phyloP scores from a whole-genome alignment of 1,140 invertebrate genomes.

The Globodera ellingtonae region DNA sequence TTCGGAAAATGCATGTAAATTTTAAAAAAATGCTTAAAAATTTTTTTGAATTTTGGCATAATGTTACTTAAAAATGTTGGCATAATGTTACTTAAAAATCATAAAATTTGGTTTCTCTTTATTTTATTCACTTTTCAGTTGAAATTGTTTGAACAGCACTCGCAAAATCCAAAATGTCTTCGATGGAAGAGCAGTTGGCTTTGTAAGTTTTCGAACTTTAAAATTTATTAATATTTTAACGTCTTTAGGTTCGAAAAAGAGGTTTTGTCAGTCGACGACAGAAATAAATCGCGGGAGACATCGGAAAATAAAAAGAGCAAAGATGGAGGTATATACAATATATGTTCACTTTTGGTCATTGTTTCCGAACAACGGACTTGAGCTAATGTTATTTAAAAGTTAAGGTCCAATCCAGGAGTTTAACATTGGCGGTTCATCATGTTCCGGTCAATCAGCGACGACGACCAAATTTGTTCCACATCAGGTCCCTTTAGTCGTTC shows the following conservation, averaged over 20 bases:
- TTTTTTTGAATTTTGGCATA: no score
- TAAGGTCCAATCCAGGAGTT: constrained; percentile 21
- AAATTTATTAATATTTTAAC: background rate
- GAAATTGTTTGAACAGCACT: background rate
- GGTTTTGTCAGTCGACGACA: constrained; percentile 25
- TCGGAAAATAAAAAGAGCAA: constrained; percentile 1
- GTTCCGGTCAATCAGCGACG: background rate
- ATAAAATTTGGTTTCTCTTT: no score
- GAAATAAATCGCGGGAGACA: background rate
- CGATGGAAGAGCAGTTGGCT: constrained; percentile 51
- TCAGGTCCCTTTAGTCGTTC: constrained; percentile 23
- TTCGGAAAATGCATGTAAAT: no score
- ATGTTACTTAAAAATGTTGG: no score
- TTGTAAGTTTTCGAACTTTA: constrained; percentile 41
- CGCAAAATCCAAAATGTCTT: constrained; percentile 33
- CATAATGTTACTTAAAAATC: no score
- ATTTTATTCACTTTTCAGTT: no score
- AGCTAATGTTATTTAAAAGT: background rate
- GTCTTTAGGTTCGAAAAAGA: constrained; percentile 37
- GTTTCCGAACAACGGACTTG: background rate
- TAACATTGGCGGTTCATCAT: constrained; percentile 22
- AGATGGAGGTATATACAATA: constrained; percentile 2
- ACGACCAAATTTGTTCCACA: constrained; percentile 40
- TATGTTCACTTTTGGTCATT: no score
- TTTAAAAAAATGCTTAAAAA: no score